Base-by-base conservation (phyloP, 1,140 invertebrate genomes). In the Chionoecetes opilio region DNA sequence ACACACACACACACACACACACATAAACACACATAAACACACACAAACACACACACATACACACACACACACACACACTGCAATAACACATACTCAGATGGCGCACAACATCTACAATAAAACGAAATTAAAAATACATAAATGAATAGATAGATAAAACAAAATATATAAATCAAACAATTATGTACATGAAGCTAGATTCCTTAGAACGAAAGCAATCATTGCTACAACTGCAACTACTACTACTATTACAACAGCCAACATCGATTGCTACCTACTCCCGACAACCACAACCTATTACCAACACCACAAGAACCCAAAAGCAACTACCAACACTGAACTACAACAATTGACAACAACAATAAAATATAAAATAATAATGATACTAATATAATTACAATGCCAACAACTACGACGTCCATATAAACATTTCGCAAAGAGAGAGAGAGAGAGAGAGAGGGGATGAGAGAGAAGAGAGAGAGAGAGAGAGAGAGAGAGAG, bases 401-500 rank as follows among this genome's bases (percentile, higher is more conserved):
- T 41, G 14, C 3, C n/a, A n/a, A n/a, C n/a, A n/a, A n/a, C n/a
- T n/a, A n/a, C n/a, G n/a, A n/a, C n/a, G n/a, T n/a, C n/a, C n/a
- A n/a, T n/a, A n/a, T n/a, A 75, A 75, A 26, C 63, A 17, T 5
- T 26, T n/a, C n/a, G 21, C 3, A 75, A 26, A 75, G 53, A 75
- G 53, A 75, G 53, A 75, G 53, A 75, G 53, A 75, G 53, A 75
- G 53, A 75, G 53, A 75, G 53, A 75, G 53, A 75, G 53, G 26
- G 53, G 26, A 21, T 14, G 53, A 75, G 53, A 75, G 53, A 75
- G 53, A 75, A 75, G 53, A 75, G 53, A 75, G 53, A 75, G 53
- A 75, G 53, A 75, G 53, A 75, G 53, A 75, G 53, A 75, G 53
- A 14, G 85, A 87, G 85, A 35, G 86, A 88, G 86, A 88, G 87